Base-by-base conservation (phyloP, 2,888 invertebrate genomes). In the Urechis unicinctus region DNA sequence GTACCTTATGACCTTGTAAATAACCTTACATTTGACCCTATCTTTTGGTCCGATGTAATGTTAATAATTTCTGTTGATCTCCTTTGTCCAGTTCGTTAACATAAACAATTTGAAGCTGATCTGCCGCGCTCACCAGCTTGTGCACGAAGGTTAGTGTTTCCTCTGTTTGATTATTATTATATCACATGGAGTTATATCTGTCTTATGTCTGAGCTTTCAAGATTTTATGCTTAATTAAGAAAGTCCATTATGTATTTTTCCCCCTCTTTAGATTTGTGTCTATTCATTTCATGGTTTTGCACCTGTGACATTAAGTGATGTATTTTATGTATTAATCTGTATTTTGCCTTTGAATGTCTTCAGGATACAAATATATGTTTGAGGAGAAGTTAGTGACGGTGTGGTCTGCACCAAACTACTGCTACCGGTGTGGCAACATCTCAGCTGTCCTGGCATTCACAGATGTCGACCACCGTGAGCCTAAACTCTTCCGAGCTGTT, bases 331-430 rank as follows among this genome's bases (percentile, higher is more conserved):
- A 36, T 36, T 36, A 9, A 36, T 36, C 36, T 9, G 9, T 9
- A 17, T 36, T 36, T 36, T 36, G 36, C 17, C 26, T 9, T 13
- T 48, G 6, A 6, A 24, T 48, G 9, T 48, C 26, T 83, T 25
- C 81, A 90, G 92, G 93, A 61, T 92, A 87, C 80, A 96, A 94
- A 82, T 98, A 94, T 78, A 94, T 97, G 91, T 99, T 98, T 79
- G 88, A 95, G 73, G 89, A 94, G 69, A 89, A 91, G 77, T 81
- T 98, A 68, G 95, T 97, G 36, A 99, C 98, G 0, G 93, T 99
- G 1, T 99, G 98, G 78, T 95, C 97, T 21, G 98, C 98, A 3
- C 98, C 98, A 3, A 99, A 98, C 81, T 99, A 98, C 80, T 99
- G 98, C 80, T 99, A 98, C 78, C 87, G 98, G 28, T 98, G 98